Evolutionary conservation across 2,888 invertebrate genomes (phyloP).

Genomic region (Nematopogon swammerdamellus): DNA sequence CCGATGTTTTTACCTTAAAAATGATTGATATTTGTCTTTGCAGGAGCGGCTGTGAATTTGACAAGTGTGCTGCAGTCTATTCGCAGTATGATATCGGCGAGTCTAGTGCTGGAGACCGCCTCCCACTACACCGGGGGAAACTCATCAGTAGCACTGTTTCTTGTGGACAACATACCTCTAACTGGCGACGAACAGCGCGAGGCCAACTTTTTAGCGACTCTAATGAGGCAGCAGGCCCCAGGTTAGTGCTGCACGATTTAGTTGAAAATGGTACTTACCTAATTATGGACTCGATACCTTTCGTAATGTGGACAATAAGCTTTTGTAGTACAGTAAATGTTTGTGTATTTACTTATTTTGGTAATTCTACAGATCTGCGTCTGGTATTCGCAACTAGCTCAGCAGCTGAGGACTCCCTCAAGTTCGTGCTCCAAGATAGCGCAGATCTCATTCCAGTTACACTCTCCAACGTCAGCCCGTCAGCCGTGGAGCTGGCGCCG

Average conservation of each 20-base stretch:
- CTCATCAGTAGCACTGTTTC: conserved; percentile 11
- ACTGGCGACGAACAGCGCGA: conserved; percentile 8
- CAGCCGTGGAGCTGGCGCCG: conserved; percentile 5
- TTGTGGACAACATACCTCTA: conserved; percentile 11
- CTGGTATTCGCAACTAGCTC: conserved; percentile 11
- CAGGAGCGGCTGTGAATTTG: conserved; percentile 10
- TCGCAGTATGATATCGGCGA: conserved; percentile 2
- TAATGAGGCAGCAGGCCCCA: conserved; percentile 9
- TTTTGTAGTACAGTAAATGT: too few relatives aligned
- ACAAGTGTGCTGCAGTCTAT: conserved; percentile 9
- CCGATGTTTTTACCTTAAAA: too few relatives aligned
- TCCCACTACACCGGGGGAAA: conserved; percentile 12
- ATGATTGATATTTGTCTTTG: too few relatives aligned
- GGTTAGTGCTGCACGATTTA: too few relatives aligned
- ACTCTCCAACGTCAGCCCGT: conserved; percentile 6
- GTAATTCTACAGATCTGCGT: conserved; percentile 12
- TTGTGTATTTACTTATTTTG: too few relatives aligned
- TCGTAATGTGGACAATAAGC: too few relatives aligned
- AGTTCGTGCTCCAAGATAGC: conserved; percentile 7
- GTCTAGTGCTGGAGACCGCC: conserved; percentile 3
- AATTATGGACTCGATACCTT: too few relatives aligned
- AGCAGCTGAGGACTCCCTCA: conserved; percentile 9
- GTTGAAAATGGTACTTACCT: too few relatives aligned
- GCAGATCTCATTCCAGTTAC: conserved; percentile 11
- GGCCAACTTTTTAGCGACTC: conserved; percentile 6